These are phyloP conservation scores for Rhodeus uyekii DNA, from an alignment of 2,797 vertebrate genomes.

Conservation along the genomic window DNA sequence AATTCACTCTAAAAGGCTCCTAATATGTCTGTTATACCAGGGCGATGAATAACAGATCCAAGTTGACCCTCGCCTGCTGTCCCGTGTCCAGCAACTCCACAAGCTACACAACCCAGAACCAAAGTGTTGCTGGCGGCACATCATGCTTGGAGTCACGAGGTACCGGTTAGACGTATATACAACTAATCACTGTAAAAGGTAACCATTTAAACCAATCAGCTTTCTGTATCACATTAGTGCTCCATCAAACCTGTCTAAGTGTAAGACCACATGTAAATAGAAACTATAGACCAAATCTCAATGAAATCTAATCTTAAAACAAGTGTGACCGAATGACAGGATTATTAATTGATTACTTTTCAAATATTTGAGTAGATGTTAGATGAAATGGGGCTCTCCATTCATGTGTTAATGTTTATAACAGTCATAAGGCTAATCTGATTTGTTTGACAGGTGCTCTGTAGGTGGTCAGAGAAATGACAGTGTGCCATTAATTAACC, in stretches of 20 bases:
- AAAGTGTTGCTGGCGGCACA: no score
- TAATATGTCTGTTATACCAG: not conserved
- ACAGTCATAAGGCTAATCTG: not conserved
- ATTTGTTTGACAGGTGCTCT: not conserved
- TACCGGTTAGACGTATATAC: not conserved
- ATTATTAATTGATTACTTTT: not conserved
- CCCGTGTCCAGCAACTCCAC: not conserved
- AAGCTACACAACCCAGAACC: no score
- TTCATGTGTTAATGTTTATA: not conserved
- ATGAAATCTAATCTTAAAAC: not conserved
- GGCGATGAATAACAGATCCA: not conserved
- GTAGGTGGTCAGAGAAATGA: no score
- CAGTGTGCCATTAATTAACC: not conserved
- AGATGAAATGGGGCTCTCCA: not conserved
- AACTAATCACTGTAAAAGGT: not conserved
- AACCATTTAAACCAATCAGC: not conserved
- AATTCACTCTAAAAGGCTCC: no score
- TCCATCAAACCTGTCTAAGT: no score
- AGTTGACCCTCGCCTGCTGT: not conserved
- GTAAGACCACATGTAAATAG: not conserved
- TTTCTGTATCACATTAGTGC: not conserved
- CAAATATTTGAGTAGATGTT: not conserved
- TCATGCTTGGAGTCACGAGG: no score
- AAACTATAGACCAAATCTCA: not conserved
- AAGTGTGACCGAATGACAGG: not conserved